phyloP scores from a whole-genome alignment of 1,140 invertebrate genomes.

The Drosophila willistoni region DNA sequence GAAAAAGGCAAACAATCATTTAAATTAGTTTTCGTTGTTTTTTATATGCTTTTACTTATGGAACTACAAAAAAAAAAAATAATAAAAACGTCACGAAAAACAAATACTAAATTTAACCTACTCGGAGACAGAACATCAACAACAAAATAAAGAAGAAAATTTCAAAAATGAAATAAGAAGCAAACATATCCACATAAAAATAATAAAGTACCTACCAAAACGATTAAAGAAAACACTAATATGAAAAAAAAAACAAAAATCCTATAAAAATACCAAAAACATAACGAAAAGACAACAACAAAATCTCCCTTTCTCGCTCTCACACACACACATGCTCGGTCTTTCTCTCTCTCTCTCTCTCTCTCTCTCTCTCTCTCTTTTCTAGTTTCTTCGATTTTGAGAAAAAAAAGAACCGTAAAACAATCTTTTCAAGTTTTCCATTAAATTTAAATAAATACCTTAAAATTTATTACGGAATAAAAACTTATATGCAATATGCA shows the following conservation, averaged over 20 bases:
- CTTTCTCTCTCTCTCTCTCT: neutral
- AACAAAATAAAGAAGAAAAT: neutral
- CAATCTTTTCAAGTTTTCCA: conserved; percentile 82
- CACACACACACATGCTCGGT: neutral
- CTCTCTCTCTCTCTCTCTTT: conserved; percentile 19
- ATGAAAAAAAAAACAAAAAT: neutral
- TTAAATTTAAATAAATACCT: conserved; percentile 69
- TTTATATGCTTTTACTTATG: conserved; percentile 4
- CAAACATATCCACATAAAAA: conserved; percentile 60
- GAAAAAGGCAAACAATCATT: neutral
- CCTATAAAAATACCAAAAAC: neutral
- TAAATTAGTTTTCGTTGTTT: conserved; percentile 3
- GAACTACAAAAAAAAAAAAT: neutral
- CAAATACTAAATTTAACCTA: conserved; percentile 27
- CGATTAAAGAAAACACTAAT: neutral
- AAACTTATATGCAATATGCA: conserved; percentile 46
- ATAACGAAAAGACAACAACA: conserved; percentile 25
- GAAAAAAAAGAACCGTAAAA: conserved; percentile 52
- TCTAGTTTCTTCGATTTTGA: conserved; percentile 46
- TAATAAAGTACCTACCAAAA: conserved; percentile 21
- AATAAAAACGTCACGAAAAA: neutral
- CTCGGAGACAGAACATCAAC: conserved; percentile 14
- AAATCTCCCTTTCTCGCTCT: conserved; percentile 39
- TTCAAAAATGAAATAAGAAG: conserved; percentile 44
- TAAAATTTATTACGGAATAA: conserved; percentile 22